Evolutionary conservation across 2,797 vertebrate species (phyloP), one percentile per base, ranked within the genome.

Genomic region (Coregonus sp.): DNA sequence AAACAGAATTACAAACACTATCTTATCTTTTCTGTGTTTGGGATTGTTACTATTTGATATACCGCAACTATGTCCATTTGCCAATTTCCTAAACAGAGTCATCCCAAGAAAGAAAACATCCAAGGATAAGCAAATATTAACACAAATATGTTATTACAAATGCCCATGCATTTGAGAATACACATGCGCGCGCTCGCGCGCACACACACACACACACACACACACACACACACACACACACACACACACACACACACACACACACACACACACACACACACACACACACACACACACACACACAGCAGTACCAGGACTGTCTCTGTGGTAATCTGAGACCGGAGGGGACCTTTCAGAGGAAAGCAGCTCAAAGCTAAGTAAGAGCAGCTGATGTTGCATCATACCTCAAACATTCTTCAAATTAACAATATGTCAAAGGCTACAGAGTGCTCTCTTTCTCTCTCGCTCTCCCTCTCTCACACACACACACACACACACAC

Each of bases 391-490:
- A 96, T 95, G 94, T 96, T 94, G 94, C 94, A 95, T 96, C 94
- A 94, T 94, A 91, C 94, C 94, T 94, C 94, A 95, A 96, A 96
- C 95, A 95, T 96, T 96, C 95, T 95, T 95, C 93, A 95, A 95
- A 96, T 96, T 95, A 96, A 89, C 90, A 95, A 91, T 91, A 84
- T 95, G 95, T 96, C 95, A 96, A 96, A 94, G 93, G 94, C 89
- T 93, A 92, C 73, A 77, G 80, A 82, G 82, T 0, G 61, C 85
- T 84, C 88, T 79, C 67, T 18, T 4, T 70, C 80, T 67, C 77
- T 33, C 3, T 33, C 31, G 0, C 31, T 33, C 31, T 35, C 31
- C 12, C 25, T 18, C 16, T 18, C 16, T 4, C 61, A n/a, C n/a
- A n/a, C n/a, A n/a, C n/a, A n/a, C n/a, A n/a, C n/a, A n/a, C 65